Evolutionary conservation across 2,797 vertebrate species (phyloP), one percentile per base, ranked within the genome.

Genomic region (Miichthys miiuy): DNA sequence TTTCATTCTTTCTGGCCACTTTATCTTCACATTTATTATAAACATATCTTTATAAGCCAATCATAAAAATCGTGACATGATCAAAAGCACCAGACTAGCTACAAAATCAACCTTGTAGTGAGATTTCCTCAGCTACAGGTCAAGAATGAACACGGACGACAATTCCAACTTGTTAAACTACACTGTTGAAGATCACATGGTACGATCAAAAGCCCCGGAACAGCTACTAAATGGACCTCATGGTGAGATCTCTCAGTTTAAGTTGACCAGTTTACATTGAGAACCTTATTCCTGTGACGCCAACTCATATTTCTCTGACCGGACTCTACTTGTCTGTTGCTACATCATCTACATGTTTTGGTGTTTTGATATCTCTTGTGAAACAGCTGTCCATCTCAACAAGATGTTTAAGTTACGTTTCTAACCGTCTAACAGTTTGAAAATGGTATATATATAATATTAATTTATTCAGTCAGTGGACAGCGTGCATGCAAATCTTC

Each of bases 401-500:
- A 2, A 42, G 4, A 54, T 52, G 10, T 58, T 58, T 18, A n/a
- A 6, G n/a, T 23, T 34, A 25, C 2, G 5, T 50, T 42, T 54
- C 34, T 20, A 9, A 9, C 34, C 7, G 34, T 54, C 34, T 20
- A 9, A 9, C 34, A 8, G 34, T 34, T 34, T 34, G 34, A 34
- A 38, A 38, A 9, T 8, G 2, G 34, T 14, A 21, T 17, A 14
- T n/a, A n/a, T n/a, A n/a, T n/a, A n/a, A n/a, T 60, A 61, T 68
- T 58, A 20, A 46, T 63, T 51, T 50, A 3, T 38, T 72, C 8
- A 68, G 23, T 44, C 20, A 10, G 62, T 48, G 42, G 64, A 70
- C 17, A 56, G 60, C 47, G 13, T 11, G 55, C 0, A 42, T 64
- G 79, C 69, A 75, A 52, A 61, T 70, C 61, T 78, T 80, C 41